A percentile compares a stretch with the other conserved stretches of the same genome.
These are phyloP conservation scores for Merluccius polli DNA, from an alignment of 2,797 vertebrate species.

Conservation along the genomic window DNA sequence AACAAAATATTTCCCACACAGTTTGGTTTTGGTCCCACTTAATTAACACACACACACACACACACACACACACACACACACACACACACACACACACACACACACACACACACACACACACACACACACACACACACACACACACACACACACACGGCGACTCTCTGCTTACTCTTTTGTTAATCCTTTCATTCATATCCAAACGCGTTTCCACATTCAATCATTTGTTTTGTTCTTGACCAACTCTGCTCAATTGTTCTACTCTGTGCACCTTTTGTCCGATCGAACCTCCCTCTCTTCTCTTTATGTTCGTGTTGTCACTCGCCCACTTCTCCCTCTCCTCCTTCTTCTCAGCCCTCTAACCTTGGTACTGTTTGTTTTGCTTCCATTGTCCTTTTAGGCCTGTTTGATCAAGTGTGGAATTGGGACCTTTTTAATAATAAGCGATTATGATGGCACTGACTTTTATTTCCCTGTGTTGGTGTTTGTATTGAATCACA, in stretches of 20 bases:
- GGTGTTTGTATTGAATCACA: background rate
- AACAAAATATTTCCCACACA: background rate
- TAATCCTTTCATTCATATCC: conserved; percentile 4
- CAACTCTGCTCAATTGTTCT: conserved; percentile 26
- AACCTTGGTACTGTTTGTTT: background rate
- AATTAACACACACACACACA: background rate
- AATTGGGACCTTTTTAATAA: background rate
- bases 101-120: conserved; percentile 4
- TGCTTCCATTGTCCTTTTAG: background rate
- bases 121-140: conserved; percentile 2
- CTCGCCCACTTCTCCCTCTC: conserved; percentile 13
- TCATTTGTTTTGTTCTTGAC: conserved; percentile 28
- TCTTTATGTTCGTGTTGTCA: conserved; percentile 24
- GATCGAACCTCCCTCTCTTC: conserved; percentile 13
- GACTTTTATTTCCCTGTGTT: background rate
- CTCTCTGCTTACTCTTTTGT: conserved; percentile 9
- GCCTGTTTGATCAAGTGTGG: conserved; percentile 1
- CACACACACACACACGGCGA: background rate
- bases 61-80: background rate
- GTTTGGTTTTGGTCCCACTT: background rate
- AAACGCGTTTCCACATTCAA: conserved; percentile 16
- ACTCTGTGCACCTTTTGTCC: conserved; percentile 30
- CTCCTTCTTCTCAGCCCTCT: conserved; percentile 2
- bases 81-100: background rate
- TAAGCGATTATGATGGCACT: background rate